Evolutionary conservation across 2,888 invertebrate species (phyloP).

Genomic region (Linnaemya vulpina): DNA sequence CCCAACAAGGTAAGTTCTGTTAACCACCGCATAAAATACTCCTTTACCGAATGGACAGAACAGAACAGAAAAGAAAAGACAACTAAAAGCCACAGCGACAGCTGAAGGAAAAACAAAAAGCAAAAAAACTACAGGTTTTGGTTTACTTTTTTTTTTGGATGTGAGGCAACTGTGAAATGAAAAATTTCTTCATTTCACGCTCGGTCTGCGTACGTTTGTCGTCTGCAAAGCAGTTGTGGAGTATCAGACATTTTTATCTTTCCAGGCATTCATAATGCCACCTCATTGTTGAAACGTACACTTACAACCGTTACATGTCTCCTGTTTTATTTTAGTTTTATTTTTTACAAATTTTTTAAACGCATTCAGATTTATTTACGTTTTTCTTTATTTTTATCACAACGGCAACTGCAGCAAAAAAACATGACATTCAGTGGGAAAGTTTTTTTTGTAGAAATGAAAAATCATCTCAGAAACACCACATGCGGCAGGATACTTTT

Average conservation of each 20-base stretch:
- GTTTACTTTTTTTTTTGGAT: conserved; percentile 2
- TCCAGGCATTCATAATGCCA: conserved; percentile 41
- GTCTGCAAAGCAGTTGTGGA: conserved; percentile 4
- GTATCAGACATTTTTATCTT: conserved; percentile 61
- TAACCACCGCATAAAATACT: conserved; percentile 29
- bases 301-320: conserved; percentile 56
- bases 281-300: conserved; percentile 34
- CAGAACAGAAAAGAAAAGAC: conserved; percentile 6
- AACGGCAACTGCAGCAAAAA: conserved; percentile 4
- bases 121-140: conserved; percentile 37
- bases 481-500: conserved; percentile 42
- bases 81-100: conserved; percentile 20
- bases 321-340: conserved; percentile 19
- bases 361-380: conserved; percentile 52
- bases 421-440: conserved; percentile 66
- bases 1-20: conserved; percentile 86
- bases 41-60: not conserved
- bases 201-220: conserved; percentile 72
- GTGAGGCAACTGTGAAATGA: conserved; percentile 32
- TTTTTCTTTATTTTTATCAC: conserved; percentile 38
- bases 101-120: not conserved
- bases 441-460: conserved; percentile 46
- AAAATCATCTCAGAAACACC: conserved; percentile 47
- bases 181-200: conserved; percentile 79
- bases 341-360: conserved; percentile 32